These are phyloP conservation scores for Pammene aurita DNA, from an alignment of 2,888 invertebrate species.

Conservation along the genomic window DNA sequence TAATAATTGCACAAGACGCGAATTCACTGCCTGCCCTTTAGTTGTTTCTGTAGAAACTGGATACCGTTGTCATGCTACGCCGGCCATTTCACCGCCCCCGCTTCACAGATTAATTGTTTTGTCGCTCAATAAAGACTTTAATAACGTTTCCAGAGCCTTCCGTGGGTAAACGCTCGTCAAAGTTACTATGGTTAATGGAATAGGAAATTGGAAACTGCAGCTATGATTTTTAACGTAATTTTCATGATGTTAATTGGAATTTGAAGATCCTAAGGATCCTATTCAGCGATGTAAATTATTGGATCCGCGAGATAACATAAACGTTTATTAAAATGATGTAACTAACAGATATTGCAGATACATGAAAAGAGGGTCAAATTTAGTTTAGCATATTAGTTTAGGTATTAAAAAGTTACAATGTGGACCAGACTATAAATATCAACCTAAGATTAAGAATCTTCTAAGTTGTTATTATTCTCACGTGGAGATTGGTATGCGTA, in stretches of 20 bases:
- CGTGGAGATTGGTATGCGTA: too few species aligned
- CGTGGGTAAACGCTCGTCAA: slow-evolving; percentile 21
- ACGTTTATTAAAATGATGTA: too few species aligned
- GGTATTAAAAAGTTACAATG: too few species aligned
- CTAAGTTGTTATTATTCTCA: too few species aligned
- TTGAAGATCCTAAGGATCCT: not conserved
- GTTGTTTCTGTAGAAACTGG: not conserved
- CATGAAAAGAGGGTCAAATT: too few species aligned
- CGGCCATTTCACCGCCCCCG: slow-evolving; percentile 17
- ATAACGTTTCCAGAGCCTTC: slow-evolving; percentile 30
- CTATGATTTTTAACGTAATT: not conserved
- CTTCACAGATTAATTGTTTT: slow-evolving; percentile 34
- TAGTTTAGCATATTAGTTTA: too few species aligned
- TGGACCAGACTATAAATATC: too few species aligned
- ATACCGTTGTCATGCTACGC: slow-evolving; percentile 20
- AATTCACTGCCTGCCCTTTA: not conserved
- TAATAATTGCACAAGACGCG: not conserved
- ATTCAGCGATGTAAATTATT: not conserved
- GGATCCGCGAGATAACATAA: too few species aligned
- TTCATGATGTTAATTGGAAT: not conserved
- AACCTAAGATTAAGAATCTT: too few species aligned
- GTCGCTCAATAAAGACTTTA: slow-evolving; percentile 38
- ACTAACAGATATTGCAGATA: too few species aligned
- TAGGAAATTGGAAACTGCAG: slow-evolving; percentile 1
- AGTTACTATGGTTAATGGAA: slow-evolving; percentile 26